Percentiles rank a stretch among this genome's conserved stretches.
phyloP scores from a whole-genome alignment of 92 coral and sea anemone species.

The Umimayanthus kanabou region DNA sequence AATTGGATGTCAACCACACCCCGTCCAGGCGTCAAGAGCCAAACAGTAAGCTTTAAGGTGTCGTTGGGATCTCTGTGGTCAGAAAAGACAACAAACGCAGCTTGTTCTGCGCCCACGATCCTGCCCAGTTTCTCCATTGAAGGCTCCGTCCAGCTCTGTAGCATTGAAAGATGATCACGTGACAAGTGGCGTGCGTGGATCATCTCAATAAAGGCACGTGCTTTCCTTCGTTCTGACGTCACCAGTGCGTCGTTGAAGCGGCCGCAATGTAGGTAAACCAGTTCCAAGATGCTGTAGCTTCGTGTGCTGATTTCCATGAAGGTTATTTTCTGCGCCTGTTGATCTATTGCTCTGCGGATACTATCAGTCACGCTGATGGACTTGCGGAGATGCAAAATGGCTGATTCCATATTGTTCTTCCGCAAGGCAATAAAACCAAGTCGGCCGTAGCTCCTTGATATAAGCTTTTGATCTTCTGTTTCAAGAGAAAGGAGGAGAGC shows the following conservation, averaged over 20 bases:
- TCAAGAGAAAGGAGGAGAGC: conserved; percentile 20
- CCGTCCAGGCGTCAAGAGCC: conserved; percentile 1
- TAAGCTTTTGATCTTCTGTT: not conserved
- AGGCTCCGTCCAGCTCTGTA: not conserved
- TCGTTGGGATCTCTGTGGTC: not conserved
- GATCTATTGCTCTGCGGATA: not conserved
- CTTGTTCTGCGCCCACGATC: conserved; percentile 9
- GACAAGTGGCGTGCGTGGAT: not conserved
- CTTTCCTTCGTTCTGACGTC: conserved; percentile 35
- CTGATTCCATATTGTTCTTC: not conserved
- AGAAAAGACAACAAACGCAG: conserved; percentile 23
- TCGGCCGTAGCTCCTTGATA: conserved; percentile 11
- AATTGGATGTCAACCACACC: not conserved
- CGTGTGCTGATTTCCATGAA: not conserved
- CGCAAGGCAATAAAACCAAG: conserved; percentile 13
- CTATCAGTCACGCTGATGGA: not conserved
- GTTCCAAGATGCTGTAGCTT: not conserved
- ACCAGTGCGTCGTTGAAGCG: conserved; percentile 16
- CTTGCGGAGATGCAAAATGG: conserved; percentile 2
- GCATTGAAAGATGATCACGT: not conserved
- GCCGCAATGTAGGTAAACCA: not conserved
- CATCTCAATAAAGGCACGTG: conserved; percentile 37
- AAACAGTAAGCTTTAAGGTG: not conserved
- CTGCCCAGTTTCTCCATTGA: not conserved
- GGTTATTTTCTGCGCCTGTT: conserved; percentile 23